Base-by-base conservation (phyloP, 2,888 invertebrate genomes). In the Acleris holmiana region DNA sequence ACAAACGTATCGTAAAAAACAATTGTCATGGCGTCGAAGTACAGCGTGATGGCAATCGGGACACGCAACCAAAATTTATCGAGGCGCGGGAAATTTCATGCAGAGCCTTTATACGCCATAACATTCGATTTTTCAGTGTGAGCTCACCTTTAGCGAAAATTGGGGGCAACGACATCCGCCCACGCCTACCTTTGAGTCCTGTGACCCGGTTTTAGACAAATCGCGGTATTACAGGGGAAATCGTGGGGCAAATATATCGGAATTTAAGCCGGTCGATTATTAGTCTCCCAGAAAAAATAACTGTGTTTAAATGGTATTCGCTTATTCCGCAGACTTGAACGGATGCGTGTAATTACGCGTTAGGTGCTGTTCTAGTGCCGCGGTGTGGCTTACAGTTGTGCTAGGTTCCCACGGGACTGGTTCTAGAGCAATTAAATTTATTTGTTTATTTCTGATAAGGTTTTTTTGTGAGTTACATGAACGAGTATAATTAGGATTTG, bases 11-110 rank as follows among this genome's bases (percentile, higher is more conserved):
- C 66, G 55, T 67, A 67, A 69, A 67, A 67, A 66, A 67, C 63
- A 67, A 67, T 67, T 67, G 67, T 66, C 63, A 67, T 63, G 54
- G 66, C 59, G 65, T 19, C 44, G 60, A 62, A 40, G 50, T 58
- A 29, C 35, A 65, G 18, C 35, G 47, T 59, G 60, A 65, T 59
- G 58, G 41, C 35, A 59, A 60, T 63, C 46, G 48, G 10, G 13
- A 35, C 59, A 40, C 48, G 58, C 58, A 59, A 54, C 53, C 55
- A 25, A 40, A 66, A 60, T 65, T 55, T 59, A 58, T 67, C 59
- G 54, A 59, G 66, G 55, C 46, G 46, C 2, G 63, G 23, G 58
- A 55, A 59, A 63, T 67, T 59, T 63, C 62, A 63, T 59, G 67
- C 59, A 55, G 51, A 65, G 59, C 58, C 21, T 54, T 19, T 59